phyloP scores from a whole-genome alignment of 1,140 invertebrate species.

The Alviniconcha marisindica region DNA sequence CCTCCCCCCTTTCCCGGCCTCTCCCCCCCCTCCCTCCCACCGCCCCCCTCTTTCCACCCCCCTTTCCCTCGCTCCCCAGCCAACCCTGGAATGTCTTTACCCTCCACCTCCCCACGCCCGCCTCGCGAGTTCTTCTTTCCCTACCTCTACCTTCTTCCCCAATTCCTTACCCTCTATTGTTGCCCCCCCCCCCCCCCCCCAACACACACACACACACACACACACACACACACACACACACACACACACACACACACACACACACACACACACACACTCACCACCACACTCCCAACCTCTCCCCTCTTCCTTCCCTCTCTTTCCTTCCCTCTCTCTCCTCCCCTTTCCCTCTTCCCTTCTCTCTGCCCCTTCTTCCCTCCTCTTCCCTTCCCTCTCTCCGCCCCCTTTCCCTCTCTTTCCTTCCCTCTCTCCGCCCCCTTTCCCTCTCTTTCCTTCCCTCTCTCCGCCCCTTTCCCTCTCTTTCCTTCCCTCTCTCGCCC shows the following conservation, averaged over 20 bases:
- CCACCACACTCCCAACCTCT: background rate
- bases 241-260: slow-evolving; percentile 23
- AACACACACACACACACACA: background rate
- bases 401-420: background rate
- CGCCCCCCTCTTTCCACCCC: no score
- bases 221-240: slow-evolving; percentile 6
- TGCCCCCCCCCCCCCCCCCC: no score
- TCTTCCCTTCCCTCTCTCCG: background rate
- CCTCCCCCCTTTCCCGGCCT: no score
- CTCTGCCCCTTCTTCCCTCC: background rate
- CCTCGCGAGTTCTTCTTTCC: no score
- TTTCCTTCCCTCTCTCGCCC: background rate
- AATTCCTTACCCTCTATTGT: no score
- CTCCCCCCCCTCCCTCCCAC: no score
- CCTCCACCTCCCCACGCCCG: no score
- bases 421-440: background rate
- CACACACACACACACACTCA: background rate
- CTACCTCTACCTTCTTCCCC: no score
- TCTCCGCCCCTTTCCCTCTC: slow-evolving; percentile 14
- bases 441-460: background rate
- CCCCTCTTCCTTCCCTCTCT: background rate
- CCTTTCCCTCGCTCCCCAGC: no score
- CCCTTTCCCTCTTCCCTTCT: no score
- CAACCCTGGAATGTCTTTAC: no score
- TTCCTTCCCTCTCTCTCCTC: background rate